Conservation (phyloP, 2,113 vertebrate genomes). For the Rhynchomys soricoides region DNA sequence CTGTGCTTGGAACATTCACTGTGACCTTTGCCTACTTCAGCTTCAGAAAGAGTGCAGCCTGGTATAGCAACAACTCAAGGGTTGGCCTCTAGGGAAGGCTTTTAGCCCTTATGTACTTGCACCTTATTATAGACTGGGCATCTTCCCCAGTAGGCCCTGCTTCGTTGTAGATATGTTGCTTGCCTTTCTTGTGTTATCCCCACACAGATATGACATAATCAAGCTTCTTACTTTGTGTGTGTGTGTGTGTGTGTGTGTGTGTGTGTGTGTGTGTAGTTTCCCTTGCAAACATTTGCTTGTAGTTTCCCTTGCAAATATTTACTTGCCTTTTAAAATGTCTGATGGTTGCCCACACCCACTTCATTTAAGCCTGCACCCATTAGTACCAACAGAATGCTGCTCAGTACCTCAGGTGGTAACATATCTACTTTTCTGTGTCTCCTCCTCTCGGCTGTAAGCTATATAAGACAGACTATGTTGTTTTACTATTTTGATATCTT, state of each 20-base stretch:
- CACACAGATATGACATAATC: background rate
- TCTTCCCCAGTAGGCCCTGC: background rate
- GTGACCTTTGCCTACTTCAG: constrained; percentile 3
- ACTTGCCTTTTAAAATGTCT: constrained; percentile 49
- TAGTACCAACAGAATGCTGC: background rate
- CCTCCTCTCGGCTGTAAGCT: background rate
- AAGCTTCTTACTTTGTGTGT: background rate
- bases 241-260: too few species aligned
- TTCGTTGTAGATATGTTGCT: background rate
- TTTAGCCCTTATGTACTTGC: background rate
- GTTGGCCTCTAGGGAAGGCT: background rate
- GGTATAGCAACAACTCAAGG: constrained; percentile 5
- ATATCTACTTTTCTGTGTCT: constrained; percentile 5
- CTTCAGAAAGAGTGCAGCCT: constrained; percentile 23
- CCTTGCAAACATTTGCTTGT: constrained; percentile 14
- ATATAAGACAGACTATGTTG: background rate
- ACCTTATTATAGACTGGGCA: background rate
- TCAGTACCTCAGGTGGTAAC: background rate
- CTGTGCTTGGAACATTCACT: background rate
- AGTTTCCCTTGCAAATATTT: constrained; percentile 53
- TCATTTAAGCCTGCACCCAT: background rate
- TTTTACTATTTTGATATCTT: constrained; percentile 26
- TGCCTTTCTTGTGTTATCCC: background rate
- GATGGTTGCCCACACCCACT: background rate
- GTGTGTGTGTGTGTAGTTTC: too few species aligned